Conservation (phyloP, 2,797 vertebrate genomes). For the Aythya fuligula region DNA sequence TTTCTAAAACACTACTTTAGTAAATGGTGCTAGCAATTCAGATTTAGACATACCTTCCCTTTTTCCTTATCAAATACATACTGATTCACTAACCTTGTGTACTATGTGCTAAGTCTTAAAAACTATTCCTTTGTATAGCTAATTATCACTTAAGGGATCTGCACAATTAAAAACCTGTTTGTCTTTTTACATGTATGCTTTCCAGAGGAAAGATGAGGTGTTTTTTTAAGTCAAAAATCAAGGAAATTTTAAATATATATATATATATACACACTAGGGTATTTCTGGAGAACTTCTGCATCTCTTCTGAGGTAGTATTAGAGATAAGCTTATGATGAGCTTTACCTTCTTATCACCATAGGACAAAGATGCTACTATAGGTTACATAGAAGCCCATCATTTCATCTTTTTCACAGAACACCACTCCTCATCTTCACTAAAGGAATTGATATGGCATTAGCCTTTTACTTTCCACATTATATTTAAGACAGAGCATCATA, state of each 20-base stretch:
- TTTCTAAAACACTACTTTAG: neutral
- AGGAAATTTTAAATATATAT: neutral
- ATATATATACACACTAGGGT: neutral
- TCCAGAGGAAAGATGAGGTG: neutral
- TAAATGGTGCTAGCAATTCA: neutral
- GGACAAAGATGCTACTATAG: neutral
- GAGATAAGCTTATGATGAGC: neutral
- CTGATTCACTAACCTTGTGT: neutral
- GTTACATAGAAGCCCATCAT: neutral
- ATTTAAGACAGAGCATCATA: neutral
- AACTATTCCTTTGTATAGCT: neutral
- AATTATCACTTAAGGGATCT: neutral
- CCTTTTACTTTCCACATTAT: neutral
- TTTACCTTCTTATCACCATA: neutral
- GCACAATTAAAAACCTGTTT: neutral
- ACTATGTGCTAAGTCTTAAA: neutral
- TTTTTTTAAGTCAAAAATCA: neutral
- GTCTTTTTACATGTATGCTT: fast-evolving
- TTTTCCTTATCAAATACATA: neutral
- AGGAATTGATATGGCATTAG: neutral
- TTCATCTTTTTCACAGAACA: neutral
- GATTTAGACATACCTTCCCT: neutral
- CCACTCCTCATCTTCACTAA: neutral
- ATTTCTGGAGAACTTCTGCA: neutral
- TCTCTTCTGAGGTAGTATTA: neutral